These are phyloP conservation scores for Nephrotoma flavescens DNA, from an alignment of 2,888 invertebrate species.

Conservation along the genomic window DNA sequence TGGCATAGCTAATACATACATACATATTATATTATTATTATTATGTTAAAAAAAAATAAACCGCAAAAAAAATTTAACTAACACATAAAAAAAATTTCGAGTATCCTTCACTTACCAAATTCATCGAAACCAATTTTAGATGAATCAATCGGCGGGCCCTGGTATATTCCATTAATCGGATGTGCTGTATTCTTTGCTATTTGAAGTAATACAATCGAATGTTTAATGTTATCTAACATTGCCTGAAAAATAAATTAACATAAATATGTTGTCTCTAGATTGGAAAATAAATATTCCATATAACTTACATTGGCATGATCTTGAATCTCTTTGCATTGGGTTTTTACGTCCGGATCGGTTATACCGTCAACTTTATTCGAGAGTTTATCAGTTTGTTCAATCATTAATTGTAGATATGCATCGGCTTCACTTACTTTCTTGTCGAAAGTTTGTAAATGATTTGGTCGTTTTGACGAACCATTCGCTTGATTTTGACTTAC, in stretches of 20 bases:
- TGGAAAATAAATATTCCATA: background rate
- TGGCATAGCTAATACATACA: slow-evolving; percentile 12
- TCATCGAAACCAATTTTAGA: background rate
- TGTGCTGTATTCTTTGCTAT: slow-evolving; percentile 94
- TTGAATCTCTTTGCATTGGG: slow-evolving; percentile 52
- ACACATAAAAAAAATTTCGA: background rate
- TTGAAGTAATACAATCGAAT: slow-evolving; percentile 94
- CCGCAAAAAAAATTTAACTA: background rate
- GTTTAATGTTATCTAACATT: slow-evolving; percentile 94
- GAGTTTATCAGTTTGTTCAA: slow-evolving; percentile 77
- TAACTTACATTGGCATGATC: slow-evolving; percentile 62
- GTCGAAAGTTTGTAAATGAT: slow-evolving; percentile 57
- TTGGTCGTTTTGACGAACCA: slow-evolving; percentile 24
- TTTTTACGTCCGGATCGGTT: slow-evolving; percentile 45
- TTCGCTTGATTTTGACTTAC: slow-evolving; percentile 1
- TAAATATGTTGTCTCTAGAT: background rate
- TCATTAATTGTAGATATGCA: slow-evolving; percentile 88
- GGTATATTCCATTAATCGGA: slow-evolving; percentile 80
- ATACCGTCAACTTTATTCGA: slow-evolving; percentile 48
- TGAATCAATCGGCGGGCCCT: slow-evolving; percentile 36
- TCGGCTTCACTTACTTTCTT: slow-evolving; percentile 88
- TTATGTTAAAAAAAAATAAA: background rate
- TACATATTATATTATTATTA: background rate
- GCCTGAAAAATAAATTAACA: slow-evolving; percentile 41
- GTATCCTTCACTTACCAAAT: background rate